A percentile compares a stretch with the other conserved stretches of the same genome.
Conservation (phyloP, 2,113 vertebrate species). For the Sorex araneus region DNA sequence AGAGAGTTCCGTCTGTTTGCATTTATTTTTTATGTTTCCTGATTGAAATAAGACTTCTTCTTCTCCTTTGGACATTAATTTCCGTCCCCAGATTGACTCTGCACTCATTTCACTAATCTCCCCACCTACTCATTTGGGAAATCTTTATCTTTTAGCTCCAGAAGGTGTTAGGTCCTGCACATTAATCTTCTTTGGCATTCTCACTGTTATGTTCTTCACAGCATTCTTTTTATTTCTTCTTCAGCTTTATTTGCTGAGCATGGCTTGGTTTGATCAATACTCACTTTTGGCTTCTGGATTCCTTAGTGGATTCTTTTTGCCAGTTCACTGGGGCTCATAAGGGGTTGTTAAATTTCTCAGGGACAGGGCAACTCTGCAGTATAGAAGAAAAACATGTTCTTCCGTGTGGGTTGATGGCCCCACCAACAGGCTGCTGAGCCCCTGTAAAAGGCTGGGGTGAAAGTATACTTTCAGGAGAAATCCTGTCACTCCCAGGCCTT, state of each 20-base stretch:
- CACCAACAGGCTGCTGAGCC: neutral
- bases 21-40: neutral
- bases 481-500: neutral
- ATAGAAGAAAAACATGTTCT: neutral
- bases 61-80: neutral
- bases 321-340: neutral
- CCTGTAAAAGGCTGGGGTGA: neutral
- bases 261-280: neutral
- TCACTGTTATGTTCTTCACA: neutral
- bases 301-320: slow-evolving; percentile 4
- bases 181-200: neutral
- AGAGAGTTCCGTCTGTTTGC: neutral
- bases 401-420: neutral
- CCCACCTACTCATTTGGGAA: neutral
- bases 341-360: neutral
- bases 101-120: neutral
- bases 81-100: neutral
- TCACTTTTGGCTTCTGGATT: neutral
- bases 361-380: neutral
- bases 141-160: neutral
- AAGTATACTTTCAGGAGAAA: neutral
- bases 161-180: neutral
- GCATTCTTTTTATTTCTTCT: neutral
- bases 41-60: neutral
- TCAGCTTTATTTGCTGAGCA: neutral